Percentiles rank a stretch among this genome's conserved stretches.
phyloP scores from a whole-genome alignment of 2,797 vertebrate species.

The Octomys mimax region DNA sequence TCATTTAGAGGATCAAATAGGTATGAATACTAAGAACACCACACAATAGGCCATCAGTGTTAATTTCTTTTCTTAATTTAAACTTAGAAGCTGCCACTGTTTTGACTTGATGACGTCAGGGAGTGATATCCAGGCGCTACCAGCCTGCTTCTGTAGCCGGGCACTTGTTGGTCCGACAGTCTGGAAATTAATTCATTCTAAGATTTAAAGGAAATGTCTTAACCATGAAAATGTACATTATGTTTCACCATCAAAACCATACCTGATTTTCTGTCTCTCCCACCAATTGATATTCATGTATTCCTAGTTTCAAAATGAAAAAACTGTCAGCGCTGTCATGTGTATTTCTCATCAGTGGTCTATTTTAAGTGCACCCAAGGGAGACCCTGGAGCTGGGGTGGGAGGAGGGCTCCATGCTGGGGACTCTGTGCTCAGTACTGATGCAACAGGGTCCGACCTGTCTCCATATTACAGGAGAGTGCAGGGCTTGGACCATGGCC shows the following conservation, averaged over 20 bases:
- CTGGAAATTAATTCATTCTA: conserved; percentile 24
- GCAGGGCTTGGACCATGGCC: neutral
- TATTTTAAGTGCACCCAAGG: conserved; percentile 60
- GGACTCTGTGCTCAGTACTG: neutral
- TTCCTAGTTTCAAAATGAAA: conserved; percentile 22
- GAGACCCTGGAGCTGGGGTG: neutral
- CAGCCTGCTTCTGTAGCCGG: neutral
- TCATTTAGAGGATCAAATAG: conserved; percentile 14
- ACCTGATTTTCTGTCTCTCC: neutral
- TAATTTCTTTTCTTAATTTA: conserved; percentile 5
- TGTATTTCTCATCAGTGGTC: neutral
- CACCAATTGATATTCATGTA: neutral
- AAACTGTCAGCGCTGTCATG: neutral
- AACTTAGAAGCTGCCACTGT: neutral
- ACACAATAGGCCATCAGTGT: neutral
- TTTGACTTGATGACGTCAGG: neutral
- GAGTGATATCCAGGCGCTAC: neutral
- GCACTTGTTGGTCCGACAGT: neutral
- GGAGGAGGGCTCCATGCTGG: neutral
- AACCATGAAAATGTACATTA: neutral
- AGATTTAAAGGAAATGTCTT: conserved; percentile 35
- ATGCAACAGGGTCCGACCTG: neutral
- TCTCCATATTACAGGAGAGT: neutral
- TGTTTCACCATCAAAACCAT: neutral
- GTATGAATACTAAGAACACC: neutral